phyloP scores from a whole-genome alignment of 2,113 vertebrate species.

The pig (Sus scrofa) region DNA sequence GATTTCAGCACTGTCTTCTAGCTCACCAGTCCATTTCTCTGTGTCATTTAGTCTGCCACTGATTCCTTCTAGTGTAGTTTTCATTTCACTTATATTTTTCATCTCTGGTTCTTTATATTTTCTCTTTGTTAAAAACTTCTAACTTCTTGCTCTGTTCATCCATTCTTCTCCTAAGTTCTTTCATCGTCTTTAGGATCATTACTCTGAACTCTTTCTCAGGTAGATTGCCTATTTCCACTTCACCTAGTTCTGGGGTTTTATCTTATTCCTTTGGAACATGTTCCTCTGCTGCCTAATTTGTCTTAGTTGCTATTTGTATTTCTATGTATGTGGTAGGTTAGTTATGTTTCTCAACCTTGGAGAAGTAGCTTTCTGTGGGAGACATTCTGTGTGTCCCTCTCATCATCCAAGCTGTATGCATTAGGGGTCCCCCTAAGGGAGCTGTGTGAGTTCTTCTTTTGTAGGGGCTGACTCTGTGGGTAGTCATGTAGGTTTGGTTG shows the following conservation, averaged over 20 bases:
- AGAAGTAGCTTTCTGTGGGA: neutral
- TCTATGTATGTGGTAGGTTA: neutral
- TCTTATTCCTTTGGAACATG: neutral
- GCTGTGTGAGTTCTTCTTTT: neutral
- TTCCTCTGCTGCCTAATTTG: neutral
- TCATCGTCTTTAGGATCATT: neutral
- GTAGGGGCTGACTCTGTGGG: neutral
- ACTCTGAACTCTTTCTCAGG: neutral
- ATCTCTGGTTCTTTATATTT: neutral
- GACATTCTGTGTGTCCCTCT: neutral
- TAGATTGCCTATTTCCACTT: neutral
- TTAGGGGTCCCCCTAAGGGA: neutral
- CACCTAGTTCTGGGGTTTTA: neutral
- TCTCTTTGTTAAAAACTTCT: neutral
- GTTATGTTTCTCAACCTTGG: neutral
- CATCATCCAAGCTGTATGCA: neutral
- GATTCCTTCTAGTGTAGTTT: neutral
- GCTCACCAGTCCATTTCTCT: neutral
- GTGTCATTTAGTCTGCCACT: neutral
- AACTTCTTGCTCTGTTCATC: neutral
- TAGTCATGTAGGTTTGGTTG: neutral
- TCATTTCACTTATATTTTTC: neutral
- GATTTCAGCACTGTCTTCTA: neutral
- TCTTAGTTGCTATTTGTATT: neutral
- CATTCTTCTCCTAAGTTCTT: neutral